phyloP scores from a whole-genome alignment of 2,888 invertebrate genomes.

The Phania funesta region DNA sequence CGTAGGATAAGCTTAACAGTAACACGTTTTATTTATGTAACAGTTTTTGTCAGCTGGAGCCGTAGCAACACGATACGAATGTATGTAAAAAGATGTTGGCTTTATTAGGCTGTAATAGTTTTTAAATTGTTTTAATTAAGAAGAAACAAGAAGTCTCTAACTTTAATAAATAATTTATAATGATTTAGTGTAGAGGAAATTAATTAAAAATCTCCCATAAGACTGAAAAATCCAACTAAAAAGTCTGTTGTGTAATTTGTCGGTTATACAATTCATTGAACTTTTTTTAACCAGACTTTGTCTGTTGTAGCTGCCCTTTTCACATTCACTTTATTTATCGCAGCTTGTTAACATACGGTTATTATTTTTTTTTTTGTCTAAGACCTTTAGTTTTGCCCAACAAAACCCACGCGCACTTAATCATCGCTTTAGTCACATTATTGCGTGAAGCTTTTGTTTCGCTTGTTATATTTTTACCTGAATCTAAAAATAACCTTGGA shows the following conservation, averaged over 20 bases:
- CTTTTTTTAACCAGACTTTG: background rate
- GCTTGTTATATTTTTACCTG: background rate
- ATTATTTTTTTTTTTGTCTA: background rate
- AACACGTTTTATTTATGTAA: no score
- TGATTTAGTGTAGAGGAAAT: no score
- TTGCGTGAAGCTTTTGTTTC: constrained; percentile 3
- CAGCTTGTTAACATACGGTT: background rate
- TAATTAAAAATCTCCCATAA: no score
- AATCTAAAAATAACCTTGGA: constrained; percentile 45
- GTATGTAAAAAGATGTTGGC: no score
- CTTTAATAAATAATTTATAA: no score
- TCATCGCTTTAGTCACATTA: constrained; percentile 27
- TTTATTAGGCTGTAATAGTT: no score
- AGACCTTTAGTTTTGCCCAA: background rate
- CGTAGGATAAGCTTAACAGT: no score
- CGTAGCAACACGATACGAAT: no score
- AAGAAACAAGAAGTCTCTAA: no score
- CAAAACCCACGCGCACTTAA: constrained; percentile 30
- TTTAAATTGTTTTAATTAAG: no score
- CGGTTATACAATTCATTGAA: background rate
- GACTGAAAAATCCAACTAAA: no score
- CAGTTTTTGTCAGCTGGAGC: no score
- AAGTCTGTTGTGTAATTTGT: background rate
- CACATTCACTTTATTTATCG: background rate
- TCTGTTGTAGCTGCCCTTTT: background rate